A percentile compares a stretch with the other conserved stretches of the same genome.
These are phyloP conservation scores for Pagrus major DNA, from an alignment of 2,113 vertebrate genomes.

Conservation along the genomic window DNA sequence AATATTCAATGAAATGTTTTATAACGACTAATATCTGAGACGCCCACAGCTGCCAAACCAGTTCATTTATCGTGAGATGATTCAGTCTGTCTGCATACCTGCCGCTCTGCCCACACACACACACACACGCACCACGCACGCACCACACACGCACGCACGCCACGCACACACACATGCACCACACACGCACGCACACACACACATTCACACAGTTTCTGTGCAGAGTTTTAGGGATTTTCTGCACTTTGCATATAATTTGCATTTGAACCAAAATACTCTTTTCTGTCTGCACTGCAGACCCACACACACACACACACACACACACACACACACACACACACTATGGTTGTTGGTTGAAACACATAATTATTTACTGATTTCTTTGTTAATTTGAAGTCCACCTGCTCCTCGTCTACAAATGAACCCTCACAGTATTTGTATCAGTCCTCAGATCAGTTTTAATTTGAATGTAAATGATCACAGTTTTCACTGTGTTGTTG, in stretches of 20 bases:
- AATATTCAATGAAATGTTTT: too few relatives aligned
- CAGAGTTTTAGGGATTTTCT: slow-evolving; percentile 70
- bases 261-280: slow-evolving; percentile 42
- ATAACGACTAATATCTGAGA: too few relatives aligned
- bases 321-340: background rate
- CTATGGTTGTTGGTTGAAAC: too few relatives aligned
- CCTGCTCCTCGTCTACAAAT: too few relatives aligned
- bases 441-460: too few relatives aligned
- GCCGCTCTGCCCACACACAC: background rate
- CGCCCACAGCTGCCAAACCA: background rate
- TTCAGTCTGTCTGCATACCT: background rate
- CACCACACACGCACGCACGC: background rate
- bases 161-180: background rate
- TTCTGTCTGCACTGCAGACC: background rate
- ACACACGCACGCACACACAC: slow-evolving; percentile 24
- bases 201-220: background rate
- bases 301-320: background rate
- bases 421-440: too few relatives aligned
- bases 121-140: too few relatives aligned
- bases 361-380: too few relatives aligned
- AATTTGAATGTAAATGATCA: too few relatives aligned
- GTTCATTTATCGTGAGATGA: background rate
- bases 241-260: slow-evolving; percentile 64
- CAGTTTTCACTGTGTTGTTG: too few relatives aligned
- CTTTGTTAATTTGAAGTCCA: too few relatives aligned